Conservation (phyloP, 2,797 vertebrate genomes). For the Choloepus didactylus region DNA sequence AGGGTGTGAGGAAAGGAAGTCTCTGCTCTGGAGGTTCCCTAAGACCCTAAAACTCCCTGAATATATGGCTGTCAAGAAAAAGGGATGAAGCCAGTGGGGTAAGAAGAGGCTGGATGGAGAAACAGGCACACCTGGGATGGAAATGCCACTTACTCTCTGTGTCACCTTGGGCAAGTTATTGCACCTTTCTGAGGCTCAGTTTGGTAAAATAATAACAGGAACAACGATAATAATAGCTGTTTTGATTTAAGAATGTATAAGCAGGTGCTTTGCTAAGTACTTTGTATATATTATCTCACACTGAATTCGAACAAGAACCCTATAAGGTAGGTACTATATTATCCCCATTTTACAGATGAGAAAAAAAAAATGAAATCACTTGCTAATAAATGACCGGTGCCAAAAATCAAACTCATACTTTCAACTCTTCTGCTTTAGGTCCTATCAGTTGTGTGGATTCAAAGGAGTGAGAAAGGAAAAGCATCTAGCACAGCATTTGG, state of each 20-base stretch:
- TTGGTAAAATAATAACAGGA: neutral
- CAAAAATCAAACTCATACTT: neutral
- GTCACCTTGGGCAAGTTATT: neutral
- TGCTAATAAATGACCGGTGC: neutral
- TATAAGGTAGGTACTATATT: neutral
- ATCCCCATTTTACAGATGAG: neutral
- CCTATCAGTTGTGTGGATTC: neutral
- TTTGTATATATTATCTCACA: neutral
- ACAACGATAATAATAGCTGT: neutral
- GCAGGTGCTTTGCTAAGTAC: neutral
- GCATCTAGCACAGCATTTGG: neutral
- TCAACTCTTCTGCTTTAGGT: neutral
- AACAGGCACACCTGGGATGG: neutral
- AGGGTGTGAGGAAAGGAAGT: neutral
- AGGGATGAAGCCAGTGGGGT: neutral
- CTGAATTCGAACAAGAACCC: neutral
- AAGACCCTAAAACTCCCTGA: neutral
- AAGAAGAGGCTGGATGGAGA: neutral
- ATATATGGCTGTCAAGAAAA: neutral
- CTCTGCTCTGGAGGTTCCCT: slow-evolving; percentile 22
- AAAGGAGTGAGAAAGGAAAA: neutral
- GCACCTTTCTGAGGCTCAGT: neutral
- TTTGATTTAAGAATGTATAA: neutral
- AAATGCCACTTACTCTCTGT: neutral
- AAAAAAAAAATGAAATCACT: neutral